These are phyloP conservation scores for Perca schrenkii DNA, from an alignment of 2,113 vertebrate genomes.

Conservation along the genomic window DNA sequence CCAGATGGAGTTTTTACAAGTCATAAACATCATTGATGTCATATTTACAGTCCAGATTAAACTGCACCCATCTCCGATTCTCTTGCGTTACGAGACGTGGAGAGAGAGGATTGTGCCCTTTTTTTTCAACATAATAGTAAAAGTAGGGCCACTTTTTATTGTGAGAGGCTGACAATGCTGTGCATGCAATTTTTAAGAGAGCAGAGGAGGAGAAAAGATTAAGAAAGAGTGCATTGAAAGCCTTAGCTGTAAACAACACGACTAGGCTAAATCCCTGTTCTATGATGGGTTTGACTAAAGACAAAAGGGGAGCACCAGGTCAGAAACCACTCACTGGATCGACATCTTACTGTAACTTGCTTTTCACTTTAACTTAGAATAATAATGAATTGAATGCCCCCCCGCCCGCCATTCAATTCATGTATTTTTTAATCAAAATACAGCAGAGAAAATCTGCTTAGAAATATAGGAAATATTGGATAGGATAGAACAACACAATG, in stretches of 20 bases:
- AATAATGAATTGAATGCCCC: too few relatives aligned
- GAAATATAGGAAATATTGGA: too few relatives aligned
- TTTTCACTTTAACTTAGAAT: not conserved
- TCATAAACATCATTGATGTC: conserved; percentile 70
- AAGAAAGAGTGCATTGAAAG: conserved; percentile 62
- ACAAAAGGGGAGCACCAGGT: conserved; percentile 27
- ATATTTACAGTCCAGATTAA: conserved; percentile 54
- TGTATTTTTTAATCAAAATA: too few relatives aligned
- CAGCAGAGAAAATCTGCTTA: too few relatives aligned
- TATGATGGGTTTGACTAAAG: conserved; percentile 39
- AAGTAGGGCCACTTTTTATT: conserved; percentile 34
- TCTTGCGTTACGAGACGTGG: not conserved
- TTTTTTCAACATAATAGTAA: conserved; percentile 48
- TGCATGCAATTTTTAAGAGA: conserved; percentile 30
- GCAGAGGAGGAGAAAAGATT: conserved; percentile 50
- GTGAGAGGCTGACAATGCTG: conserved; percentile 39
- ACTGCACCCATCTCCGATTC: conserved; percentile 20
- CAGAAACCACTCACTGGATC: conserved; percentile 2
- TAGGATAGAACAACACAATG: too few relatives aligned
- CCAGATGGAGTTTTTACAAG: conserved; percentile 57
- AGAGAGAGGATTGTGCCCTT: conserved; percentile 24
- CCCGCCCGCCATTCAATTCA: too few relatives aligned
- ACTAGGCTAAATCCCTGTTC: conserved; percentile 43
- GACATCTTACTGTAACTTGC: not conserved
- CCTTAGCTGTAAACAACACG: conserved; percentile 66